Evolutionary conservation across 64 coral and sea anemone species (phyloP), one percentile per base, ranked within the genome.

Genomic region (Montipora cactus): DNA sequence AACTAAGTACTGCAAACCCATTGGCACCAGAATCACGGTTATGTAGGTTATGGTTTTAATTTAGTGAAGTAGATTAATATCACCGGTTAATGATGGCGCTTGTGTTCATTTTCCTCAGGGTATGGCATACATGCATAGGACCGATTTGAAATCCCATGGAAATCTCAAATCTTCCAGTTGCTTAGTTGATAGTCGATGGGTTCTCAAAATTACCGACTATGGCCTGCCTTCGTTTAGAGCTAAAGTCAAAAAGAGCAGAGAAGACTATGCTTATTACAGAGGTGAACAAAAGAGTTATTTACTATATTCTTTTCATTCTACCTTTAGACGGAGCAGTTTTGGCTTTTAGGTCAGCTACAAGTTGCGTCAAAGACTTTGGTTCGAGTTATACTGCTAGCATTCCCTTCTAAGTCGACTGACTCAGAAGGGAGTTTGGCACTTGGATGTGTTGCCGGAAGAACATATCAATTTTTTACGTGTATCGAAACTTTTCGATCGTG

Each of bases 151-250:
- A 88, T 96, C 92, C 9, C 97, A 99, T 44, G 97, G 97, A 1
- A 99, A 99, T 81, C 67, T 99, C 44, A 99, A 99, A 51, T 99
- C 97, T 16, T 94, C 91, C 49, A 99, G 96, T 57, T 99, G 97
- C 74, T n/a, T 99, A 74, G 95, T 99, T 4, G 97, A 99, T 72
- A 99, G 97, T 88, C 94, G 97, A 81, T 99, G 97, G 97, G 89
- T 96, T 9, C 77, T 99, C 11, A 99, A 99, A 77, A 96, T 99
- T 50, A 96, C 97, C 16, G 97, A 99, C 69, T 99, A 96, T 45
- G 97, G 97, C 58, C 92, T 99, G 5, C 92, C 95, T 4, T 92
- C 97, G 4, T 99, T 99, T 87, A 92, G 95, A 53, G 81, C 85
- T 4, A 99, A 99, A 96, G 81, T 93, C 59, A 88, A 83, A 37